Evolutionary conservation across 2,797 vertebrate species (phyloP), one percentile per base, ranked within the genome.

Genomic region (Hydrophis major): DNA sequence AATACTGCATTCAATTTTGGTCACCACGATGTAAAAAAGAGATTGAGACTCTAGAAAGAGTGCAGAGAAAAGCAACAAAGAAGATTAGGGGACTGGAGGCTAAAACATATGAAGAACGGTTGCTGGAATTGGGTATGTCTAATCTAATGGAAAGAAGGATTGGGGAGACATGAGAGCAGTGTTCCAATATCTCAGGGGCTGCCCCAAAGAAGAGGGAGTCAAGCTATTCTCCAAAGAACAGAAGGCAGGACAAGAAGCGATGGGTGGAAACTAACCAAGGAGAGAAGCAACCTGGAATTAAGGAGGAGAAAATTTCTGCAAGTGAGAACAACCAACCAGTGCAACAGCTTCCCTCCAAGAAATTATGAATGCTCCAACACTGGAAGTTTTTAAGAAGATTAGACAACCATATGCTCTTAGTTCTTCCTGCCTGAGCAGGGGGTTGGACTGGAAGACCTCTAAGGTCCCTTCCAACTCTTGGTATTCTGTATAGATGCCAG

Each of bases 241-340:
- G 63, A 16, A 69, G 4, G 0, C 63, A 32, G 2, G 2, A 69
- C 5, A 16, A 32, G 13, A 32, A 32, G 63, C 63, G n/a, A 69
- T 0, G 2, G 13, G 3, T 16, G 0, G 63, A 69, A 69, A 32
- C n/a, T 1, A 32, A 16, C 1, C 63, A 32, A 2, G 13, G 63
- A 6, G 63, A 16, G 2, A 69, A 32, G n/a, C 63, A 69, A 16
- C 13, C n/a, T 66, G 1, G 63, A 66, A 66, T 14, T 66, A n/a
- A 66, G 28, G 13, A 69, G 63, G 47, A 47, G 47, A 69, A 69
- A 32, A 1, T 13, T 28, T 4, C 25, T 63, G 83, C 12, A 25
- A 2, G 4, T 86, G 4, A 86, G 47, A 16, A 86, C 42, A 53
- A 55, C 4, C 6, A 87, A 55, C 3, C n/a, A 32, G 63, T 69